Base-by-base conservation (phyloP, 1,140 invertebrate genomes). In the Holcopasites calliopsidis region DNA sequence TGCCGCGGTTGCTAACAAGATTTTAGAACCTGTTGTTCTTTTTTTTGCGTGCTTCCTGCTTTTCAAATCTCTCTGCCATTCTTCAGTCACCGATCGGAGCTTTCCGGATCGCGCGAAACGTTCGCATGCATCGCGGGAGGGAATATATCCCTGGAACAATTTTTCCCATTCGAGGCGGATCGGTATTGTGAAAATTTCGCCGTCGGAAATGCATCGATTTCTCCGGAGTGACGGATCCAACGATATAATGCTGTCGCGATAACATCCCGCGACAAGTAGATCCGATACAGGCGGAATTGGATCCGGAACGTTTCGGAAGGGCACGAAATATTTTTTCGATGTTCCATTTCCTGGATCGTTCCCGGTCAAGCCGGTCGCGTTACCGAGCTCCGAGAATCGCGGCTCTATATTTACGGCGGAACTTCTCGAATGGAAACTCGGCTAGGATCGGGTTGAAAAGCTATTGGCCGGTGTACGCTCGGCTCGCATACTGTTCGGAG, bases 301-400 rank as follows among this genome's bases (percentile, higher is more conserved):
- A 80, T 82, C 66, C 49, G 55, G 62, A 62, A 57, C 42, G 44
- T 71, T 18, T 42, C 61, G 55, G 49, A 65, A 81, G 81, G 60
- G 47, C 77, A 42, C 54, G 61, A 72, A 65, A 77, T 77, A 82
- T 81, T 72, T 71, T n/a, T 62, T 40, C 66, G 18, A 76, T 33
- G 50, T 47, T 60, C 78, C 79, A 72, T 76, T 76, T 61, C 31
- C 72, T 11, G 16, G 61, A 8, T 8, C 69, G 33, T 26, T 28
- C 8, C 13, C 16, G 16, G 16, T 52, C 38, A 10, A 52, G 6
- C 40, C 11, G 57, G 44, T 35, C 44, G 42, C 62, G 13, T n/a
- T 31, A 65, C 38, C 26, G 28, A 11, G 16, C 38, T 38, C 26
- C 50, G 31, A 18, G 31, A 52, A 49, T 58, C 62, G 26, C 10